These are phyloP conservation scores for Epizoanthus ramosus DNA, from an alignment of 92 coral and sea anemone genomes.

Conservation along the genomic window DNA sequence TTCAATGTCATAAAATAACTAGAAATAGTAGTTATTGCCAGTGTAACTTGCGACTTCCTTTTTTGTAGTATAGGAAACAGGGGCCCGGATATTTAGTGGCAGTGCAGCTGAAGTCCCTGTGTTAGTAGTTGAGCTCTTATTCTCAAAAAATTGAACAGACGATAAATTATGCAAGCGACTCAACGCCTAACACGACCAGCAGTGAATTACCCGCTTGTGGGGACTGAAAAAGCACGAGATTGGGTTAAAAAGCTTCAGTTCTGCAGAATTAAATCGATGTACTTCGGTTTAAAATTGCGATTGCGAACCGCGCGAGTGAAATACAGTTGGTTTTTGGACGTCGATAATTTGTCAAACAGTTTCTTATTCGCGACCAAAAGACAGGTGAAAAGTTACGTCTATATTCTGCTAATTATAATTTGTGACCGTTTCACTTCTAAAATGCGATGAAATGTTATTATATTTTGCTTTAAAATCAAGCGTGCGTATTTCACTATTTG, in stretches of 20 bases:
- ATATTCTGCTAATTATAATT: slow-evolving; percentile 17
- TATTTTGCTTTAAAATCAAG: slow-evolving; percentile 1
- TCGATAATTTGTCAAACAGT: slow-evolving; percentile 19
- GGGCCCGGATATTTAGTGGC: slow-evolving; percentile 29
- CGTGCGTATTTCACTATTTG: background rate
- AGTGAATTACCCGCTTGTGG: slow-evolving; percentile 35
- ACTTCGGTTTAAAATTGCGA: slow-evolving; percentile 7
- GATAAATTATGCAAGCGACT: slow-evolving; percentile 67
- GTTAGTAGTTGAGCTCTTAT: slow-evolving; percentile 40
- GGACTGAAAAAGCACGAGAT: background rate
- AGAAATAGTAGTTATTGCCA: background rate
- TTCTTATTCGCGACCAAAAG: slow-evolving; percentile 34
- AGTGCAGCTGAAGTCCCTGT: slow-evolving; percentile 14
- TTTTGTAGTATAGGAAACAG: background rate
- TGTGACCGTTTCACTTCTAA: slow-evolving; percentile 26
- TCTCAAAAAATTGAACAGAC: slow-evolving; percentile 70
- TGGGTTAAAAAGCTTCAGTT: background rate
- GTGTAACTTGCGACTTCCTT: slow-evolving; percentile 22
- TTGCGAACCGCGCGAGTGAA: background rate
- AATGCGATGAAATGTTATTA: slow-evolving; percentile 19
- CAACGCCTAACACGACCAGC: slow-evolving; percentile 41
- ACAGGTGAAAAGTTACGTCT: slow-evolving; percentile 45
- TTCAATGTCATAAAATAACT: background rate
- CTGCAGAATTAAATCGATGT: background rate
- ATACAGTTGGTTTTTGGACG: slow-evolving; percentile 8